phyloP scores from a whole-genome alignment of 92 coral and sea anemone species.

The Epizoanthus illoricatus region DNA sequence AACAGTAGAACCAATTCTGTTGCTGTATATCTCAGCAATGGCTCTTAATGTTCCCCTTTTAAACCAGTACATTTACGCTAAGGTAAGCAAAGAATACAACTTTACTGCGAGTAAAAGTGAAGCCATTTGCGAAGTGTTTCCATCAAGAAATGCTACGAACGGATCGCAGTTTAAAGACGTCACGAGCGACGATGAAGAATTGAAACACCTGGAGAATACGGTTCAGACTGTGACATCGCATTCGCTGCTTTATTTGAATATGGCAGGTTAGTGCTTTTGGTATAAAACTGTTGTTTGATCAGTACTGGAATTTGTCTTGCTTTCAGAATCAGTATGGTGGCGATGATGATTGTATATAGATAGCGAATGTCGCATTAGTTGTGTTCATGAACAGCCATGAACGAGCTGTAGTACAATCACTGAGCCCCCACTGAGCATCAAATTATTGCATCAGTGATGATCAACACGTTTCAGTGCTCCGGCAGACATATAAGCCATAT shows the following conservation, averaged over 20 bases:
- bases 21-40: constrained; percentile 29
- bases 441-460: no score
- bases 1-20: constrained; percentile 46
- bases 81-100: constrained; percentile 42
- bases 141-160: constrained; percentile 6
- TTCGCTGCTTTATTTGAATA: constrained; percentile 45
- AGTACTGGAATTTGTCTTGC: no score
- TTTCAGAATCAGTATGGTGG: no score
- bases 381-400: no score
- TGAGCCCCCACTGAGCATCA: no score
- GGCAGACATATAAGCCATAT: no score
- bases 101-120: constrained; percentile 42
- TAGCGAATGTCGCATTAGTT: no score
- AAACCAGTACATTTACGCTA: constrained; percentile 53
- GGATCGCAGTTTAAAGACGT: neutral
- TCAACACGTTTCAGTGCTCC: no score
- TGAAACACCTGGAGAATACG: constrained; percentile 37
- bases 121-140: constrained; percentile 32
- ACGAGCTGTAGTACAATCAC: no score
- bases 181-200: neutral
- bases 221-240: constrained; percentile 63
- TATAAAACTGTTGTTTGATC: no score
- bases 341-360: no score
- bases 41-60: constrained; percentile 42
- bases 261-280: constrained; percentile 48